These are phyloP conservation scores for Lepidocyrtinus sp. DNA, from an alignment of 2,888 invertebrate genomes.

Conservation along the genomic window DNA sequence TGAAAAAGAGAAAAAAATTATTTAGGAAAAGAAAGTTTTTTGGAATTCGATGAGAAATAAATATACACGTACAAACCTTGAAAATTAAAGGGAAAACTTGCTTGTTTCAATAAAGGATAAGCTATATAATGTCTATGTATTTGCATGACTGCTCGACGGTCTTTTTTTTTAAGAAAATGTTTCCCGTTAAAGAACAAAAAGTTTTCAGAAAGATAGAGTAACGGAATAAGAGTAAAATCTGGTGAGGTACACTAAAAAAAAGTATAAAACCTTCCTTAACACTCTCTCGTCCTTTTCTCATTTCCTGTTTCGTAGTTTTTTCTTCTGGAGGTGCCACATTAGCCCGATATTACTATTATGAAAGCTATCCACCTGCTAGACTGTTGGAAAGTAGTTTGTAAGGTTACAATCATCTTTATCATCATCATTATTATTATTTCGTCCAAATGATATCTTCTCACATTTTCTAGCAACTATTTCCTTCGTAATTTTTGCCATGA, in stretches of 20 bases:
- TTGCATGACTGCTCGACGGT: background rate
- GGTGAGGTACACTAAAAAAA: no score
- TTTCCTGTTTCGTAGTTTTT: no score
- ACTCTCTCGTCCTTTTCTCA: background rate
- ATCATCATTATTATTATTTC: slow-evolving; percentile 15
- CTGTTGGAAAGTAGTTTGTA: background rate
- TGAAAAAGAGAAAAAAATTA: no score
- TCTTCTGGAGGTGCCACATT: no score
- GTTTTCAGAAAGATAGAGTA: background rate
- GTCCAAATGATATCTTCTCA: slow-evolving; percentile 50
- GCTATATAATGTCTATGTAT: background rate
- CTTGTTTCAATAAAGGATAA: no score
- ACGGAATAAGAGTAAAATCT: background rate
- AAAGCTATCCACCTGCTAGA: no score
- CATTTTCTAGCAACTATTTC: slow-evolving; percentile 27
- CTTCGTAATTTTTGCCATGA: slow-evolving; percentile 17
- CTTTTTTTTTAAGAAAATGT: background rate
- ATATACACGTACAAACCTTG: background rate
- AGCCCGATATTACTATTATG: no score
- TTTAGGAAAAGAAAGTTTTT: slow-evolving; percentile 6
- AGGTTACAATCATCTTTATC: background rate
- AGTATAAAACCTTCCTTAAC: slow-evolving; percentile 19
- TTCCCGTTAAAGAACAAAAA: background rate
- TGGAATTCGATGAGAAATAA: background rate
- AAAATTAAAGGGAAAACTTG: background rate